A percentile compares a stretch with the other conserved stretches of the same genome.
phyloP scores from a whole-genome alignment of 2,113 vertebrate genomes.

The Pteropus alecto region DNA sequence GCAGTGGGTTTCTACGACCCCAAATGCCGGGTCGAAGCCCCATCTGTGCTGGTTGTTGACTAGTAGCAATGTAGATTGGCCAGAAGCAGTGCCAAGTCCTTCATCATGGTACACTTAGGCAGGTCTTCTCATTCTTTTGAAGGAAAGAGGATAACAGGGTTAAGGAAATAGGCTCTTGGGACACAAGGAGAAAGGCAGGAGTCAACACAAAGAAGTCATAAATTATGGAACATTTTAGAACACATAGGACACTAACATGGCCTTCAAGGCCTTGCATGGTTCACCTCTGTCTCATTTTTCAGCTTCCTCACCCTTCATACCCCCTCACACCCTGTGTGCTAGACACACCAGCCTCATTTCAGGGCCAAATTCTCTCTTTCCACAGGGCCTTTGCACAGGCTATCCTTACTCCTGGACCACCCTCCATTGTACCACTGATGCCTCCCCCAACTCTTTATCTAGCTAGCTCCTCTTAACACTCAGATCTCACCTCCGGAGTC shows the following conservation, averaged over 20 bases:
- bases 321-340: background rate
- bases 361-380: background rate
- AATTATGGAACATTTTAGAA: background rate
- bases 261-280: background rate
- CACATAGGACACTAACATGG: background rate
- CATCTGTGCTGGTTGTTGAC: background rate
- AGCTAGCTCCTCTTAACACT: background rate
- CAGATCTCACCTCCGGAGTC: background rate
- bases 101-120: background rate
- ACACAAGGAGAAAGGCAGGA: background rate
- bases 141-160: background rate
- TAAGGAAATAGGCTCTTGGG: background rate
- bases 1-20: background rate
- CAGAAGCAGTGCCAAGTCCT: background rate
- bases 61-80: background rate
- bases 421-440: background rate
- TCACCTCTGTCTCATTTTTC: background rate
- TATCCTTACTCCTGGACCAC: background rate
- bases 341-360: background rate
- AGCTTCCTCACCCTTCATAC: background rate
- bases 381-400: background rate
- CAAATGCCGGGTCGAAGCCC: background rate
- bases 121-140: background rate
- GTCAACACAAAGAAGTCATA: background rate
- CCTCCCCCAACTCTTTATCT: background rate